phyloP scores from a whole-genome alignment of 2,113 vertebrate genomes.

The Oriolus oriolus region DNA sequence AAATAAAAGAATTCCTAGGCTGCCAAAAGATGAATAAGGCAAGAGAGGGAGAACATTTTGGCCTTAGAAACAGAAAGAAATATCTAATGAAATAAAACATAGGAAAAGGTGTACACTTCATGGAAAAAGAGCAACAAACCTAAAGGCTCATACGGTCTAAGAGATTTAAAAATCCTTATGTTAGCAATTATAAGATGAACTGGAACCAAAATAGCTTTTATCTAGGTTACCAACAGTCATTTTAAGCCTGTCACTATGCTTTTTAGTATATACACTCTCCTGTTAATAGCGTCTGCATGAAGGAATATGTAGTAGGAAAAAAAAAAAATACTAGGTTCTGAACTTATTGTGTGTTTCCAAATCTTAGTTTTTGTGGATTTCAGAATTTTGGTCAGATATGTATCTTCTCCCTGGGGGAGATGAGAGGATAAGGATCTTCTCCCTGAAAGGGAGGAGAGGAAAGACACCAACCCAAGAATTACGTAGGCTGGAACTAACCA shows the following conservation, averaged over 20 bases:
- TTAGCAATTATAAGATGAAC: not conserved
- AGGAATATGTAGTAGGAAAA: not conserved
- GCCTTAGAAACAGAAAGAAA: not conserved
- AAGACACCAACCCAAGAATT: not conserved
- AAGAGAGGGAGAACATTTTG: not conserved
- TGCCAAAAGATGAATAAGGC: not conserved
- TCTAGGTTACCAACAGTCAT: not conserved
- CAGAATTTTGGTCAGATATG: not conserved
- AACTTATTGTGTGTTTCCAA: not conserved
- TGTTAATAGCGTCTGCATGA: not conserved
- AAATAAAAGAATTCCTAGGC: not conserved
- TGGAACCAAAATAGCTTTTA: not conserved
- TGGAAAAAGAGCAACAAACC: not conserved
- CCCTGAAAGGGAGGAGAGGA: not conserved
- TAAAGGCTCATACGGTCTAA: not conserved
- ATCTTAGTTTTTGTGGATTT: not conserved
- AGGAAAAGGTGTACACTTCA: not conserved
- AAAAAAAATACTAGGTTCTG: not conserved
- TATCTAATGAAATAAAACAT: not conserved
- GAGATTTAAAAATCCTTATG: not conserved
- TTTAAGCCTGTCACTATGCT: not conserved
- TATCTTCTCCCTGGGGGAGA: not conserved
- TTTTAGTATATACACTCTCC: not conserved
- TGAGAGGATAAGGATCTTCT: not conserved
- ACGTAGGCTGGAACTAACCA: not conserved